Base-by-base conservation (phyloP, 2,113 vertebrate genomes). In the Colossoma macropomum region DNA sequence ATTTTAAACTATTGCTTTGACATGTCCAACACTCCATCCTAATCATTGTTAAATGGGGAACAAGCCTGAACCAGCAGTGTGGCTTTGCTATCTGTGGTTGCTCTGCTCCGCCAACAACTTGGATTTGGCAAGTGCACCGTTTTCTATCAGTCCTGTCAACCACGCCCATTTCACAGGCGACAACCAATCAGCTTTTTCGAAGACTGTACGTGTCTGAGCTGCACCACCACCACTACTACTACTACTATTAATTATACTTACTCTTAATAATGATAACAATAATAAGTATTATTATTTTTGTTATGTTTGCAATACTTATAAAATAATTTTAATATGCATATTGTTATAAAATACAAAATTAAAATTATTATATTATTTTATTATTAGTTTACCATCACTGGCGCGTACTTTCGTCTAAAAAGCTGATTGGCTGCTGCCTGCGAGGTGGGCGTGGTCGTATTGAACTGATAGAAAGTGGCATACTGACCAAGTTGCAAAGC, bases 101-200 rank as follows among this genome's bases (percentile, higher is more conserved):
- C 27, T 71, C 72, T 71, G 17, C 70, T 62, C 16, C 4, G 17
- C 21, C 62, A 66, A 32, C 28, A 63, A 79, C 80, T 72, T 75
- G 79, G 68, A 15, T 54, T 71, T n/a, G 27, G 54, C 80, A 83
- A 83, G 72, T 80, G 77, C 77, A 50, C 21, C 30, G 63, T 83
- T 77, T 79, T 48, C 81, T 56, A 83, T 83, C 76, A 76, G 45
- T 2, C 32, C 54, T 1, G 7, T 63, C 15, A 60, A n/a, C 45
- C 27, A 69, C 81, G 81, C 81, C 85, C 72, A 86, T 77, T 25
- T 6, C 21, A 12, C 71, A 72, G 25, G 15, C 65, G 54, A 13
- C 77, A 86, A 5, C 81, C 81, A 86, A 83, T 83, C 63, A 65
- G 54, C 52, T 75, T 23, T 1, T 27, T 59, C 19, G 3, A 62